These are phyloP conservation scores for Reticulitermes speratus DNA, from an alignment of 1,140 invertebrate genomes.

Conservation along the genomic window DNA sequence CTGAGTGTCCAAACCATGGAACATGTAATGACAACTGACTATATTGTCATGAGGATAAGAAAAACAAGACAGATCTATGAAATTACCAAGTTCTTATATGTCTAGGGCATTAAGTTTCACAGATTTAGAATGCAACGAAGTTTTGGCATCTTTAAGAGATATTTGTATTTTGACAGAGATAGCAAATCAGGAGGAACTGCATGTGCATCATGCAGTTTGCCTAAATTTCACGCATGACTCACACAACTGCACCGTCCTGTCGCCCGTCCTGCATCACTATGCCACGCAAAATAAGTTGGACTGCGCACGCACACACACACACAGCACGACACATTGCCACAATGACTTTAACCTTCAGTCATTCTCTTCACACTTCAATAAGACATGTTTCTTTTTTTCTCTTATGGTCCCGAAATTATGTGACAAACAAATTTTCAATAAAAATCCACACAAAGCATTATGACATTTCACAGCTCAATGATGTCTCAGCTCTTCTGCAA, in stretches of 20 bases:
- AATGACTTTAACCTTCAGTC: not conserved
- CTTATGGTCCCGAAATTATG: too few relatives aligned
- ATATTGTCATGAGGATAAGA: too few relatives aligned
- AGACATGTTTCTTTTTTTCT: too few relatives aligned
- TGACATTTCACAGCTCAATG: not conserved
- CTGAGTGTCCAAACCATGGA: too few relatives aligned
- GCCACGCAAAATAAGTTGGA: constrained; percentile 18
- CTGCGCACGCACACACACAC: not conserved
- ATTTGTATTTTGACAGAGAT: constrained; percentile 10
- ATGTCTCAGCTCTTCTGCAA: not conserved
- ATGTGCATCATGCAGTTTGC: not conserved
- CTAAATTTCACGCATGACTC: not conserved
- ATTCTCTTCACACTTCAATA: not conserved
- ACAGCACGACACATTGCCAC: not conserved
- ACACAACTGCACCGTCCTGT: constrained; percentile 24
- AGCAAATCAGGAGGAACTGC: not conserved
- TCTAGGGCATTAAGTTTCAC: too few relatives aligned
- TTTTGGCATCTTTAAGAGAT: too few relatives aligned
- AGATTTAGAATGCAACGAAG: too few relatives aligned
- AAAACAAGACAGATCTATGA: too few relatives aligned
- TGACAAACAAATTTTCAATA: too few relatives aligned
- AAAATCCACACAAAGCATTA: not conserved
- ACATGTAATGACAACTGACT: too few relatives aligned
- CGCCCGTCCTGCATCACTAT: constrained; percentile 21
- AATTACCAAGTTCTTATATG: too few relatives aligned